These are phyloP conservation scores for Raja brachyura DNA, from an alignment of 2,113 vertebrate species.

Conservation along the genomic window DNA sequence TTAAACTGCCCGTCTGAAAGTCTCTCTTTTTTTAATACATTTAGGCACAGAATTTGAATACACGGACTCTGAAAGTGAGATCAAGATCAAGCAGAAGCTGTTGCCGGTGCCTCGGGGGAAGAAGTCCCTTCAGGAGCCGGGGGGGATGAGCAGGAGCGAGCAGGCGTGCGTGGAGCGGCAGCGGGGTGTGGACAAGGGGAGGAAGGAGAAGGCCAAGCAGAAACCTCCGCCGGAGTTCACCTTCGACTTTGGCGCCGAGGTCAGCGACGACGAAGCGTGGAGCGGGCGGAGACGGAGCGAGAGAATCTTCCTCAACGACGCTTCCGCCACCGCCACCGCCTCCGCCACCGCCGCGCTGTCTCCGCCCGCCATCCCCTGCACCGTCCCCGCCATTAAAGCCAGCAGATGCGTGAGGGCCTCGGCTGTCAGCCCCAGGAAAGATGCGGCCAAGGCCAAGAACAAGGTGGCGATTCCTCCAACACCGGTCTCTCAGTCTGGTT, in stretches of 20 bases:
- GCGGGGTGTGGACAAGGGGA: conserved; percentile 57
- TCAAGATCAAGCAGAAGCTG: conserved; percentile 74
- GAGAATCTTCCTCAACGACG: conserved; percentile 89
- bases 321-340: conserved; percentile 58
- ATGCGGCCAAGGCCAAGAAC: conserved; percentile 64
- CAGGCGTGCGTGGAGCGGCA: conserved; percentile 56
- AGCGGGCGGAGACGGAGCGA: conserved; percentile 77
- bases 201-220: conserved; percentile 58
- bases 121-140: conserved; percentile 66
- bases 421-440: conserved; percentile 64
- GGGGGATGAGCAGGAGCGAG: conserved; percentile 45
- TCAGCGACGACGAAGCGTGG: conserved; percentile 88
- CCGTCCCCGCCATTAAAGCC: conserved; percentile 55
- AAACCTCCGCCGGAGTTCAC: conserved; percentile 70
- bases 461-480: conserved; percentile 40
- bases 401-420: conserved; percentile 62
- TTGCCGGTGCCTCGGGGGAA: conserved; percentile 76
- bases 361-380: neutral
- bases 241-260: conserved; percentile 70
- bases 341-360: conserved; percentile 50
- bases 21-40: neutral
- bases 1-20: neutral
- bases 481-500: too few relatives aligned
- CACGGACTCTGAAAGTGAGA: conserved; percentile 82
- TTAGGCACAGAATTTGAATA: conserved; percentile 86